These are phyloP conservation scores for Platichthys flesus DNA, from an alignment of 2,113 vertebrate genomes.

Conservation along the genomic window DNA sequence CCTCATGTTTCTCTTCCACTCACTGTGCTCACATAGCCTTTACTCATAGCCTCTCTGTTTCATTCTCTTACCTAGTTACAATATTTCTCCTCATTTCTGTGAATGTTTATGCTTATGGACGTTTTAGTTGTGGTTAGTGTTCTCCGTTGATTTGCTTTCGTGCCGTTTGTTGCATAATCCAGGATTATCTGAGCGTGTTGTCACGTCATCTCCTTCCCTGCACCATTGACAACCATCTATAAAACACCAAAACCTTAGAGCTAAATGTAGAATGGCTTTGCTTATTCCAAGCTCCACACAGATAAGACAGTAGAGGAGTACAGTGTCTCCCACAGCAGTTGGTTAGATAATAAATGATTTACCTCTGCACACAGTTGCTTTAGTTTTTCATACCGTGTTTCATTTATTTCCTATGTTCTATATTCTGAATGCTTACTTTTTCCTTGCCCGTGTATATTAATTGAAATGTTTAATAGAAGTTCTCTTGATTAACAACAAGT, in stretches of 20 bases:
- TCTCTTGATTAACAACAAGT: neutral
- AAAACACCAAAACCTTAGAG: neutral
- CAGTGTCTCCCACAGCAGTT: neutral
- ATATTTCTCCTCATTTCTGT: constrained; percentile 10
- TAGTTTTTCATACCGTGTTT: neutral
- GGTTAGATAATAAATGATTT: neutral
- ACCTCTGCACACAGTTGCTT: neutral
- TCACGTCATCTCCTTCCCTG: constrained; percentile 8
- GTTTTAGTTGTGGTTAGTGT: neutral
- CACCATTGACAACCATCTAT: neutral
- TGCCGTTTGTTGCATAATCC: constrained; percentile 43
- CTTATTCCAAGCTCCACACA: neutral
- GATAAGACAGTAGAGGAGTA: neutral
- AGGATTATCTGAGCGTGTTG: constrained; percentile 36
- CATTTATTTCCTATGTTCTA: constrained; percentile 1
- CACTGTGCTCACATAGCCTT: neutral
- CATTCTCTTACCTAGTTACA: neutral
- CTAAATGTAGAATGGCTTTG: neutral
- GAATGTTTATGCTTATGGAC: neutral
- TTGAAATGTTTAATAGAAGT: constrained; percentile 17
- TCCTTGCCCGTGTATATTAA: neutral
- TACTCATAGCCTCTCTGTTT: neutral
- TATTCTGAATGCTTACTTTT: neutral
- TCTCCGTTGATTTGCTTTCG: constrained; percentile 25
- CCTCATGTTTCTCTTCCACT: neutral